Evolutionary conservation across 2,113 vertebrate genomes (phyloP), one percentile per base, ranked within the genome.

Genomic region (Lanius ludovicianus): DNA sequence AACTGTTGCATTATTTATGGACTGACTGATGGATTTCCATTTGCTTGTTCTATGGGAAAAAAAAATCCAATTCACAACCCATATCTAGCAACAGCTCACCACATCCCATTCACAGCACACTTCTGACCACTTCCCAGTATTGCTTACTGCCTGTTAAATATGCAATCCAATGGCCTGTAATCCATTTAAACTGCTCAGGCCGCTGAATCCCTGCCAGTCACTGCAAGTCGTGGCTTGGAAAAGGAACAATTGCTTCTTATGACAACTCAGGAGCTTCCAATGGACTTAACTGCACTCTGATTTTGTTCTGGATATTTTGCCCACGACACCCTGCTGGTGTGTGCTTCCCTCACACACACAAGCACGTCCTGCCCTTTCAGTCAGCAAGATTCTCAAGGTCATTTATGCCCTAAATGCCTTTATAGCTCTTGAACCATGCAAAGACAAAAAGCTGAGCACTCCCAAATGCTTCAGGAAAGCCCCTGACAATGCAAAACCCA

Each of bases 391-490:
- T 65, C 62, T 52, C 0, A 1, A 80, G 90, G 79, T 93, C 59
- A 70, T 73, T 90, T 59, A 83, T 85, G 39, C 59, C 92, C 88
- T 47, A 55, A 86, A 62, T 59, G 64, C 59, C n/a, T 88, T 56
- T 46, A 1, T 10, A 44, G 27, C 2, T 10, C 69, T 35, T 0
- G 0, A 23, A 35, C 46, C n/a, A 62, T 1, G 14, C 37, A 73
- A 64, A 76, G 63, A 79, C 77, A 96, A 78, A 89, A 44, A 68
- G 78, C 71, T 74, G 70, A 95, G 63, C n/a, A 15, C 28, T 67
- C 56, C 31, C 65, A 86, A 88, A 84, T 4, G 52, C n/a, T 80
- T 30, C 69, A 68, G n/a, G 22, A 77, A 81, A 93, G 35, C 14
- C 30, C 53, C 68, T 90, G 83, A 85, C 83, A 67, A 83, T 0